Base-by-base conservation (phyloP, 2,797 vertebrate species). In the Pseudochirops corinnae region DNA sequence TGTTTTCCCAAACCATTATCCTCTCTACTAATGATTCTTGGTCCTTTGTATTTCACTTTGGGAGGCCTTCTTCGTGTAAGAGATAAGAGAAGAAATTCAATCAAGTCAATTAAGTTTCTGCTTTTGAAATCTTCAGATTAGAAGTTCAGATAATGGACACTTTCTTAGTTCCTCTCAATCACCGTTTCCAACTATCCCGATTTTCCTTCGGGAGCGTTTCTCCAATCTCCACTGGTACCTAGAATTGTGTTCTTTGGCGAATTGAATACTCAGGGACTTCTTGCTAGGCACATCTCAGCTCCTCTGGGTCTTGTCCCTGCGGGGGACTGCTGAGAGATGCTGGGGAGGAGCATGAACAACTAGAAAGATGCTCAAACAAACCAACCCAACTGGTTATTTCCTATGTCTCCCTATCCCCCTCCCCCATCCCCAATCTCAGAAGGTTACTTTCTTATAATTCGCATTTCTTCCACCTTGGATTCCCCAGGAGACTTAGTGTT, bases 41-140 rank as follows among this genome's bases (percentile, higher is more conserved):
- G 56, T 53, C 74, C 94, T 96, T 96, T 92, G 94, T 93, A 91
- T 91, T 97, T 95, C 96, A 95, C 95, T 94, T 97, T 93, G 97
- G 93, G 93, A 95, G 94, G 56, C 94, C 74, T 96, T 95, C 94
- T 58, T 94, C 74, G 58, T 93, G 91, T 93, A 53, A 0, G 28
- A 95, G 96, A 97, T 95, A 96, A 97, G 90, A 56, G n/a, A 94
- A 92, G 95, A 97, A 95, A 96, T 97, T 93, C 95, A 93, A 96
- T 95, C 96, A 94, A 96, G 90, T 92, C 94, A 55, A 94, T 95
- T 91, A 92, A 93, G 39, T 96, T 93, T 82, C 52, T 55, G 94
- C 58, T 97, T 94, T 93, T 55, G 67, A 95, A 96, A 67, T 87
- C 55, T 92, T 21, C 57, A 52, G 39, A 95, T 95, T 26, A 50